Evolutionary conservation across 64 coral and sea anemone species (phyloP).

Genomic region (Hydrozoanthus tunicans): DNA sequence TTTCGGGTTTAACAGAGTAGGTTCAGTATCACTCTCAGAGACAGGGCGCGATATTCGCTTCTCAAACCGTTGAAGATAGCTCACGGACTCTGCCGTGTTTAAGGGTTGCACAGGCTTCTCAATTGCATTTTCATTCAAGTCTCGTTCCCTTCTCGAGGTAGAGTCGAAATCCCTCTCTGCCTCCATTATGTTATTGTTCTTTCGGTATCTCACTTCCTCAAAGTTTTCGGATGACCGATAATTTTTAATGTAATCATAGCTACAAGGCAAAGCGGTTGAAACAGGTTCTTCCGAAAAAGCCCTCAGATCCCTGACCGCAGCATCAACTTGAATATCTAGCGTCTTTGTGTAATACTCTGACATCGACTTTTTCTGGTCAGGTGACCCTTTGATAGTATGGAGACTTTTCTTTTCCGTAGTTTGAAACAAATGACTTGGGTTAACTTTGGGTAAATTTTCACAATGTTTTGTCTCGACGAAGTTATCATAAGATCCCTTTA

Average conservation of each 20-base stretch:
- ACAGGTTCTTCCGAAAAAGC: background rate
- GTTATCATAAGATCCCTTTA: background rate
- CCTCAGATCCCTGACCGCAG: background rate
- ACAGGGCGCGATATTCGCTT: constrained; percentile 17
- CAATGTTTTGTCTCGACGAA: background rate
- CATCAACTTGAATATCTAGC: background rate
- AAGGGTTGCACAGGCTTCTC: background rate
- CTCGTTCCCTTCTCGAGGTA: too few species aligned
- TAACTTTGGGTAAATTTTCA: background rate
- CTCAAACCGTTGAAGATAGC: constrained; percentile 45
- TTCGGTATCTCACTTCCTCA: background rate
- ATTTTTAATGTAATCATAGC: background rate
- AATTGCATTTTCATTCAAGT: constrained; percentile 2
- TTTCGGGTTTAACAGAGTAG: background rate
- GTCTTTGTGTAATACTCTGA: background rate
- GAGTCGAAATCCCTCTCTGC: constrained; percentile 16
- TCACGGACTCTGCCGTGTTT: background rate
- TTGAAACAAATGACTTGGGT: constrained; percentile 29
- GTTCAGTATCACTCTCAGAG: constrained; percentile 3
- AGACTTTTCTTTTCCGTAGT: constrained; percentile 14
- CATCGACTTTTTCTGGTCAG: background rate
- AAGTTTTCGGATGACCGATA: background rate
- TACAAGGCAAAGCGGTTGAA: background rate
- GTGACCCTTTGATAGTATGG: background rate
- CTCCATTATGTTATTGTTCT: background rate